Base-by-base conservation (phyloP, 92 coral and sea anemone species). In the Plumapathes pennacea region DNA sequence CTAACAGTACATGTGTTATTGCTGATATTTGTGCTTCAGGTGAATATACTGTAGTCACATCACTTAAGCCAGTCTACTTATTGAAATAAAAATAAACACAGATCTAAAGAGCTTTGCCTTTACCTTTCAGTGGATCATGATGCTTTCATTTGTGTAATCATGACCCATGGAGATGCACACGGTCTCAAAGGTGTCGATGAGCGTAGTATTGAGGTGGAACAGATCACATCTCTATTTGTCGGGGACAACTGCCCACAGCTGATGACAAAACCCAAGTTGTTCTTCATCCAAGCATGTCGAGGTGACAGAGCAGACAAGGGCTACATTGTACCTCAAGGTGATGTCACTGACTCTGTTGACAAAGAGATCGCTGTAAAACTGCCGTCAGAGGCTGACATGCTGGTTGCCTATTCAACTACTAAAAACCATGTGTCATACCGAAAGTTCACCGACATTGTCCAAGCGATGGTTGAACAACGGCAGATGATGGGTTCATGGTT, bases 251-350 rank as follows among this genome's bases (percentile, higher is more conserved):
- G 92, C 45, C 81, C 69, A n/a, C 47, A 69, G 36, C 34, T 94
- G 54, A 63, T 66, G n/a, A 80, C 85, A 38, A 94, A 94, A 50
- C 99, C 99, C 18, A 94, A 94, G 66, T 60, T 94, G 43, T 89
- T 94, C 78, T 94, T 94, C 68, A 54, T 94, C 32, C 88, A 85
- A 48, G 96, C 96, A 7, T 94, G 99, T 58, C 70, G 99, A 32
- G 99, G 99, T 0, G 54, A 56, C 5, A 64, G 74, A 31, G 69
- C 58, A 14, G 99, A 94, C 50, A 26, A 46, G 10, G 96, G 98
- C 6, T 50, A 44, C 15, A 13, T 40, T 33, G 75, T 65, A 1
- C 58, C 82, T 14, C 38, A 62, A 18, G 57, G 69, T 23, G 39
- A 15, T 10, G 72, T 57, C 2, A 26, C 48, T 33, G 1, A 32